Percentiles rank a stretch among this genome's conserved stretches.
Evolutionary conservation across 2,888 invertebrate species (phyloP).

Genomic region (Caenorhabditis zanzibari): DNA sequence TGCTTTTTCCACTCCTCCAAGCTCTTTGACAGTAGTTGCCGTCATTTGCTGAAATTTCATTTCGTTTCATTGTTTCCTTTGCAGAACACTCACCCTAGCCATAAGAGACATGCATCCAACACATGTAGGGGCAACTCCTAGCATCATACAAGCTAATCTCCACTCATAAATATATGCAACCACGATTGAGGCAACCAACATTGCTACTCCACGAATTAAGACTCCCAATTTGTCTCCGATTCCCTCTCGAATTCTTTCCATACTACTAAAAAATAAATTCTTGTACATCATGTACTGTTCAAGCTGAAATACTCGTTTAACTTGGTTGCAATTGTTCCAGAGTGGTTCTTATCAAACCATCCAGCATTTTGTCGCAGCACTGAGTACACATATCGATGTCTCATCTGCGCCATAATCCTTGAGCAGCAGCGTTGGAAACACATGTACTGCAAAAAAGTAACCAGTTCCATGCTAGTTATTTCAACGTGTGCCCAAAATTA

Average conservation of each 20-base stretch:
- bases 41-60: conserved; percentile 71
- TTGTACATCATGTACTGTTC: background rate
- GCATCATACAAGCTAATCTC: conserved; percentile 75
- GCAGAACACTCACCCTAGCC: conserved; percentile 68
- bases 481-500: conserved; percentile 20
- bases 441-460: conserved; percentile 71
- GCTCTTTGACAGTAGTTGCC: conserved; percentile 68
- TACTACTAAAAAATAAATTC: conserved; percentile 49
- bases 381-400: conserved; percentile 71
- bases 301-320: conserved; percentile 71
- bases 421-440: conserved; percentile 77
- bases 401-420: conserved; percentile 72
- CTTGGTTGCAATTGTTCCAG: conserved; percentile 72
- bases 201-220: conserved; percentile 73
- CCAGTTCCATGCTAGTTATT: conserved; percentile 1
- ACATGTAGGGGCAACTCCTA: conserved; percentile 73
- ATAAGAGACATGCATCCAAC: conserved; percentile 75
- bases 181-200: conserved; percentile 73
- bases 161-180: conserved; percentile 76
- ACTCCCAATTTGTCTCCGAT: conserved; percentile 74
- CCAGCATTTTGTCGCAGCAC: conserved; percentile 77
- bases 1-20: conserved; percentile 73
- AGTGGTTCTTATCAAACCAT: conserved; percentile 77
- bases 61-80: background rate
- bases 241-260: conserved; percentile 71